Evolutionary conservation across 1,140 invertebrate species (phyloP), one percentile per base, ranked within the genome.

Genomic region (Sarcophaga bullata): DNA sequence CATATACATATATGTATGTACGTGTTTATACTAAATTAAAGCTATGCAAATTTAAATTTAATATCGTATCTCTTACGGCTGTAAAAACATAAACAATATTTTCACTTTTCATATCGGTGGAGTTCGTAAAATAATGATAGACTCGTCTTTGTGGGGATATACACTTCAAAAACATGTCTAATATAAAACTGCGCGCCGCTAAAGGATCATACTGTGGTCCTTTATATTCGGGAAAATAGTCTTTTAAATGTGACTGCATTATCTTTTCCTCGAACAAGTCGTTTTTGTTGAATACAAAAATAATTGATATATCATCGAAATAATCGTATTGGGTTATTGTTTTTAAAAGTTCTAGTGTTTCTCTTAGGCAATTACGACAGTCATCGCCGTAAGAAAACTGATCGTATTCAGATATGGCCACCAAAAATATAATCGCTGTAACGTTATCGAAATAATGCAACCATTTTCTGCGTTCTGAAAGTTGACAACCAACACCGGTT

Each of bases 361-460:
- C 81, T 17, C 49, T 62, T 37, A 82, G 48, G 6, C 73, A 52
- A 48, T 68, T 82, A 10, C 46, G 8, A 48, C 19, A 11, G 3
- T 97, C 96, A 85, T 96, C 97, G 92, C 98, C 97, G 92, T 98
- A 97, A 90, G 98, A 93, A 93, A 98, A 97, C 95, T 98, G 97
- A 94, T 98, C 96, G 92, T 98, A 98, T 95, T 98, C 97, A 92
- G 95, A 97, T 93, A 98, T 94, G 90, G 97, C 97, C 92, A 98
- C 97, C 93, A 98, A 94, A 94, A 98, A 98, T 92, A 98, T 98
- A 91, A 98, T 98, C 89, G 97, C 98, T 91, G 97, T 98, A 86
- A 98, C 97, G 92, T 98, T 98, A 92, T 99, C 98, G 91, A 99
- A 99, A 94, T 97, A 98, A 91, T 98, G 97, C 90, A 99, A 98